Evolutionary conservation across 2,888 invertebrate genomes (phyloP), one percentile per base, ranked within the genome.

Genomic region (Autographa pulchrina): DNA sequence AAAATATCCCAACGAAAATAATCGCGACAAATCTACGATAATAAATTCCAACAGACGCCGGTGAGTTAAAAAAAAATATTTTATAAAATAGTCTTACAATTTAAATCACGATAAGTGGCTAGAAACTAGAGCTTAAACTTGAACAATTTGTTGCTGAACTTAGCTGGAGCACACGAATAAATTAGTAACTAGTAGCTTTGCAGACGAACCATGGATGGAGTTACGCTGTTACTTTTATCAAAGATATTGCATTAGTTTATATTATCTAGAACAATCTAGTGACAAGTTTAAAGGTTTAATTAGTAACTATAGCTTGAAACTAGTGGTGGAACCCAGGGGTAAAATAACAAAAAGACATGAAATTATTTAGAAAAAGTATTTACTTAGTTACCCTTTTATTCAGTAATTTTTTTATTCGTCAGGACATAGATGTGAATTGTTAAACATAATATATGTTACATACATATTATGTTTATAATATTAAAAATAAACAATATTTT

Each of bases 131-230:
- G n/a, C n/a, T 48, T 48, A n/a, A 48, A 48, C 48, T 48, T 48
- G 48, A 48, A n/a, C 48, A 48, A 48, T 48, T 48, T 48, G 48
- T 48, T 48, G 48, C 48, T 48, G 48, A 48, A 48, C 48, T 48
- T 48, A n/a, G 48, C 48, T 48, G 6, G n/a, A 48, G 48, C n/a
- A n/a, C 48, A n/a, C 38, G 48, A 48, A 48, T 48, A 48, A 48
- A 48, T 48, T 48, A 48, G 48, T 48, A 6, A 5, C 32, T 32
- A 11, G 38, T 16, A n/a, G 48, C 48, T 48, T 48, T n/a, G 14
- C 48, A 48, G n/a, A 38, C 16, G n/a, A 48, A 48, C n/a, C n/a
- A n/a, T n/a, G 48, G 48, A 48, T 16, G 48, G n/a, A 48, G 48
- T n/a, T 48, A n/a, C 8, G 48, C n/a, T 48, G 48, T n/a, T 48